These are phyloP conservation scores for Cephus cinctus DNA, from an alignment of 1,140 invertebrate genomes.

Conservation along the genomic window DNA sequence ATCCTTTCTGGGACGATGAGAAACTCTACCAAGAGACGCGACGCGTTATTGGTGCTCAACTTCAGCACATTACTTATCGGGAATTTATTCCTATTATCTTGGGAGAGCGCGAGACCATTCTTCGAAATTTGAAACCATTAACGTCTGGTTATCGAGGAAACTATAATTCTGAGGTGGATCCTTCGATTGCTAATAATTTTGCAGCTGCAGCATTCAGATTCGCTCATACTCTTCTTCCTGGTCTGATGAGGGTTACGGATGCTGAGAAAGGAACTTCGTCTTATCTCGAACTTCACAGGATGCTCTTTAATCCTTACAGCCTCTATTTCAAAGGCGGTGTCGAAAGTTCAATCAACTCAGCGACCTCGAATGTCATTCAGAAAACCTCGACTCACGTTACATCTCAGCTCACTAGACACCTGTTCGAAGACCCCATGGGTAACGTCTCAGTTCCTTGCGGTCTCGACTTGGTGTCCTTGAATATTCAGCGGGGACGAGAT, in stretches of 20 bases:
- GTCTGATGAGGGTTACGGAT: conserved; percentile 68
- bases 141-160: conserved; percentile 62
- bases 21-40: conserved; percentile 76
- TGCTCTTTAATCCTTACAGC: conserved; percentile 80
- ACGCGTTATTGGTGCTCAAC: conserved; percentile 76
- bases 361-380: conserved; percentile 67
- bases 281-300: conserved; percentile 72
- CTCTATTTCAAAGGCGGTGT: conserved; percentile 66
- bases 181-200: conserved; percentile 88
- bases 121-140: conserved; percentile 62
- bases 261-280: conserved; percentile 61
- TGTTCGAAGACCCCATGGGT: conserved; percentile 64
- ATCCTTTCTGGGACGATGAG: conserved; percentile 85
- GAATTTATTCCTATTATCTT: conserved; percentile 83
- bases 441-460: conserved; percentile 60
- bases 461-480: conserved; percentile 81
- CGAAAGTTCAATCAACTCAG: conserved; percentile 62
- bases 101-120: conserved; percentile 59
- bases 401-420: conserved; percentile 68
- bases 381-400: conserved; percentile 56
- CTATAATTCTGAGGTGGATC: conserved; percentile 69
- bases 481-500: conserved; percentile 85
- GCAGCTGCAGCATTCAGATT: conserved; percentile 88
- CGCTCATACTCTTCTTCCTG: conserved; percentile 81
- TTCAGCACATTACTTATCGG: conserved; percentile 87